A percentile compares a stretch with the other conserved stretches of the same genome.
phyloP scores from a whole-genome alignment of 2,888 invertebrate genomes.

The Prosopocoilus inquinatus region DNA sequence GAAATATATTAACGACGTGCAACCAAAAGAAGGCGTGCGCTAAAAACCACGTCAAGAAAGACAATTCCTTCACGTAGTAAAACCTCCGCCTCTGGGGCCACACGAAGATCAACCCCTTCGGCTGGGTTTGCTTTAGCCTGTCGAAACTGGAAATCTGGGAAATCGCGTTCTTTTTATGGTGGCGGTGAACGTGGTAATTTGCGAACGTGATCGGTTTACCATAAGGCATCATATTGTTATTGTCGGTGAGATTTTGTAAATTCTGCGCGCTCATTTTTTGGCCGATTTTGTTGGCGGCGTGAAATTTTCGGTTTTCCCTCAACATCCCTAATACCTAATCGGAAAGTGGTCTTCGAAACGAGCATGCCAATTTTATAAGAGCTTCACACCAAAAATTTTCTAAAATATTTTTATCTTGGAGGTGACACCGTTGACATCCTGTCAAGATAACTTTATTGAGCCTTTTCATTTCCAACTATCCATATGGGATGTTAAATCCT shows the following conservation, averaged over 20 bases:
- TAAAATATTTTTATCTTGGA: no score
- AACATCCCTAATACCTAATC: background rate
- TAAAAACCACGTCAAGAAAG: constrained; percentile 34
- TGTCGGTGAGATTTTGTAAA: background rate
- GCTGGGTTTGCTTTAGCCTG: constrained; percentile 20
- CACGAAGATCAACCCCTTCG: constrained; percentile 32
- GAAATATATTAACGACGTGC: constrained; percentile 37
- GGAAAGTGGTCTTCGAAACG: no score
- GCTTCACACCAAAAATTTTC: no score
- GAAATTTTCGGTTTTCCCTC: background rate
- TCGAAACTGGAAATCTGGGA: constrained; percentile 13
- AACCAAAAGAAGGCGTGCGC: constrained; percentile 41
- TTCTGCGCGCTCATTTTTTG: background rate
- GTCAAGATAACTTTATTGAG: no score
- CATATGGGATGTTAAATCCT: no score
- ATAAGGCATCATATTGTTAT: background rate
- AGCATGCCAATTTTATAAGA: no score
- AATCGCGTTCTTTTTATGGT: constrained; percentile 17
- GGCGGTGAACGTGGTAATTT: constrained; percentile 18
- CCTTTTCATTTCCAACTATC: no score
- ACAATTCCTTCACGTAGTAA: constrained; percentile 34
- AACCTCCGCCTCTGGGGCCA: constrained; percentile 32
- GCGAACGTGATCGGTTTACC: constrained; percentile 18
- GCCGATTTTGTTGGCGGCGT: background rate
- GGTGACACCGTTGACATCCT: no score